Conservation (phyloP, 2,888 invertebrate genomes). For the Coecobrya sp. region DNA sequence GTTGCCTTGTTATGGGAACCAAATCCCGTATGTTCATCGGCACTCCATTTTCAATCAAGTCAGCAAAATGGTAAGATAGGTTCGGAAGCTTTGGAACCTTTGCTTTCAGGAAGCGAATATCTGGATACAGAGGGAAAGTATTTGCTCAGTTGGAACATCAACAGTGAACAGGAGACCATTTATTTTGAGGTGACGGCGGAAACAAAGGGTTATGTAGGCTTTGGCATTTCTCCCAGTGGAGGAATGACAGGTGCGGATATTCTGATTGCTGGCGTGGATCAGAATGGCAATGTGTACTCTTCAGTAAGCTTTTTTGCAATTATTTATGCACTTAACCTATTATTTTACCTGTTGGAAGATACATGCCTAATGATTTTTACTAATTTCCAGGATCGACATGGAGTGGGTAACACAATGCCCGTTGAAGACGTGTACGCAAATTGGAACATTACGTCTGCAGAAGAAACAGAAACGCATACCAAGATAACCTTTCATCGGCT, state of each 20-base stretch:
- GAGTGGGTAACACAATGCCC: neutral
- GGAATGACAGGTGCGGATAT: slow-evolving; percentile 59
- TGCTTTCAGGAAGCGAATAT: neutral
- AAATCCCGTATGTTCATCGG: too few relatives aligned
- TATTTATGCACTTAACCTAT: too few relatives aligned
- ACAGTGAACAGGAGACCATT: neutral
- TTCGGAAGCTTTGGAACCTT: too few relatives aligned
- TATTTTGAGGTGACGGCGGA: slow-evolving; percentile 49
- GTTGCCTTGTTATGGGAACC: too few relatives aligned
- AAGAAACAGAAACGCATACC: neutral
- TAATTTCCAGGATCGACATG: neutral
- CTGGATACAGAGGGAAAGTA: neutral
- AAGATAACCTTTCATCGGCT: neutral
- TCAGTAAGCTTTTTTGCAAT: too few relatives aligned
- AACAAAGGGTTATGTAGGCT: slow-evolving; percentile 54
- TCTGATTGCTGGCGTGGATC: neutral
- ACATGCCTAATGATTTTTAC: too few relatives aligned
- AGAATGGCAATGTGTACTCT: neutral
- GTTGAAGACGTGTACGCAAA: neutral
- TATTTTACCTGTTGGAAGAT: too few relatives aligned
- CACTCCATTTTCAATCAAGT: too few relatives aligned
- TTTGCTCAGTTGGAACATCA: neutral
- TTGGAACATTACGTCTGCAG: neutral
- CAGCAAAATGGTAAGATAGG: too few relatives aligned
- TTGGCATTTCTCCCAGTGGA: slow-evolving; percentile 63